Base-by-base conservation (phyloP, 2,888 invertebrate genomes). In the Calameuta pallipes region DNA sequence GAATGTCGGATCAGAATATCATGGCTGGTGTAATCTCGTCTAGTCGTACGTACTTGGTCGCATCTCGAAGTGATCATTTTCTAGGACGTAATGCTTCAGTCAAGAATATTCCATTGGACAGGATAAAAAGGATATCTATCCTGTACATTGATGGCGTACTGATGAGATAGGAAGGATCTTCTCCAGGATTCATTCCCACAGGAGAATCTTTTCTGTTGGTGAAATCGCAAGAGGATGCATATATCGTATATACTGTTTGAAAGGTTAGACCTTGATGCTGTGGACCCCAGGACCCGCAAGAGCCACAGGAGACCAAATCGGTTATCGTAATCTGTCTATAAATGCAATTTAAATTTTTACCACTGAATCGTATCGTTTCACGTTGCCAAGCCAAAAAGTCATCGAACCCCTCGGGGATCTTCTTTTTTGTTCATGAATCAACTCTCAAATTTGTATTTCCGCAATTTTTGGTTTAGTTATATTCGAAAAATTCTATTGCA, bases 21-120 rank as follows among this genome's bases (percentile, higher is more conserved):
- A 75, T 23, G n/a, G 73, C 71, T 56, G 76, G 73, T 75, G 77
- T 71, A 71, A 79, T 79, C 75, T 23, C 56, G 56, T 56, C 56
- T 56, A 23, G 9, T 23, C 23, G 56, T 56, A 56, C 9, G 9
- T 56, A 56, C 23, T 23, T 23, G 15, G 23, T 56, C 56, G 56
- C 56, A 56, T 56, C 56, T 23, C 6, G 56, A 56, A 56, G 23
- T 9, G 9, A 15, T 23, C 56, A 56, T 23, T 56, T 56, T 56
- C 6, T 56, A 56, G 2, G 23, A 56, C 0, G 9, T 15, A 56
- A 56, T 56, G 23, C 56, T 9, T 56, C 56, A 56, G 23, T 23
- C 56, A 56, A 6, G 23, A 56, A 23, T 56, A 56, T 23, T 56
- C 9, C 56, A 56, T 23, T 56, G 56, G 56, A 23, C 2, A 56